phyloP scores from a whole-genome alignment of 2,113 vertebrate genomes.

The Orthonyx spaldingii region DNA sequence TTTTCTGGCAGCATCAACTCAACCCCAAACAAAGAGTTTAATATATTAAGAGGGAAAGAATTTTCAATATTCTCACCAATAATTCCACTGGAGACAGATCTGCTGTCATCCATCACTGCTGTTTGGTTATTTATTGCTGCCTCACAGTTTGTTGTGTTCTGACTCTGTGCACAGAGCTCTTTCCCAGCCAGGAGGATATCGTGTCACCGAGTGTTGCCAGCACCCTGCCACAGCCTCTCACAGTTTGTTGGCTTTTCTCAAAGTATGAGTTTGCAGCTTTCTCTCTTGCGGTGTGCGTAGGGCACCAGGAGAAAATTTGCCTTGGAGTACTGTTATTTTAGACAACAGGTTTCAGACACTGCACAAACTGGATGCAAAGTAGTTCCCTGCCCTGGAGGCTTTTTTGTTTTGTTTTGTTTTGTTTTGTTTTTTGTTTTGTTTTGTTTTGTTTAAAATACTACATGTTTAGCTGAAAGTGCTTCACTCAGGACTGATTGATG shows the following conservation, averaged over 20 bases:
- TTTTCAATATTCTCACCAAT: conserved; percentile 14
- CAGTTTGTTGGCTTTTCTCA: not conserved
- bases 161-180: not conserved
- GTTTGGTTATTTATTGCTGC: not conserved
- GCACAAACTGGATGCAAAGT: not conserved
- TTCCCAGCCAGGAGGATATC: not conserved
- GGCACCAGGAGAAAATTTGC: not conserved
- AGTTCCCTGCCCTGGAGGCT: not conserved
- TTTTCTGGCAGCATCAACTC: conserved; percentile 15
- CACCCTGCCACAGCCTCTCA: not conserved
- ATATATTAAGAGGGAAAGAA: conserved; percentile 9
- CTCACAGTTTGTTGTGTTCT: not conserved
- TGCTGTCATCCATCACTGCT: not conserved
- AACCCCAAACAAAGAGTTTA: not conserved
- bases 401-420: not conserved
- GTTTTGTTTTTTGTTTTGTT: not conserved
- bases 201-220: not conserved
- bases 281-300: not conserved
- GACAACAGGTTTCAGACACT: not conserved
- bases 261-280: not conserved
- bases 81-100: not conserved
- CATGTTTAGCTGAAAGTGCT: not conserved
- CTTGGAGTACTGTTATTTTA: not conserved
- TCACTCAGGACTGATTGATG: not conserved
- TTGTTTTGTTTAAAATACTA: not conserved